Base-by-base conservation (phyloP, 2,888 invertebrate species). In the Bembecia ichneumoniformis region DNA sequence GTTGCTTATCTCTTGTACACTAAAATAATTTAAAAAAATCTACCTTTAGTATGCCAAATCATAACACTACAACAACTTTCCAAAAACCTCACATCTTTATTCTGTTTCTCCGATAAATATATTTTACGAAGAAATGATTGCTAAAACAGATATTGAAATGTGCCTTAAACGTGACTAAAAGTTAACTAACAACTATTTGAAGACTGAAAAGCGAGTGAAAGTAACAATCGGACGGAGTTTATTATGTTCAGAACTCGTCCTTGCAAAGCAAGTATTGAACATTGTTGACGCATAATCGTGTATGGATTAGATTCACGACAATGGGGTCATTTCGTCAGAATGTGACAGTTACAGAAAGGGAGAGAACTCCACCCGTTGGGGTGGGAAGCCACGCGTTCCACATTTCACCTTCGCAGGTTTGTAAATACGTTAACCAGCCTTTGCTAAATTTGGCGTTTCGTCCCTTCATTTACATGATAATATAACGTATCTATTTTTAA, bases 201-300 rank as follows among this genome's bases (percentile, higher is more conserved):
- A 28, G 28, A 9, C 28, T 28, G 28, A 16, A 17, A 44, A 71
- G 77, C 71, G 82, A 82, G 82, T 82, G 82, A 71, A 63, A 59
- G 66, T 57, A 64, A 74, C 71, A 71, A 73, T 75, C 64, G 68
- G 66, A 63, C 60, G 59, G 74, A 71, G 9, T 74, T 66, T 60
- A 71, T 81, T 82, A 78, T 81, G 70, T 66, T 53, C 57, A 65
- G 76, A 82, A 82, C 81, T 75, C 69, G 82, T 81, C 74, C 74
- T 74, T 72, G 73, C 69, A 65, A 67, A 60, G 56, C 57, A 55
- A 51, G 64, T 63, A 71, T 81, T 77, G 74, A 57, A 63, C 59
- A 68, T 63, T 71, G 70, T 79, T 71, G 66, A 63, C 76, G 77
- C 74, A 80, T 79, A 78, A 81, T 81, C 75, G 74, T 73, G 71